Evolutionary conservation across 1,140 invertebrate species (phyloP).

Genomic region (Musca vetustissima): DNA sequence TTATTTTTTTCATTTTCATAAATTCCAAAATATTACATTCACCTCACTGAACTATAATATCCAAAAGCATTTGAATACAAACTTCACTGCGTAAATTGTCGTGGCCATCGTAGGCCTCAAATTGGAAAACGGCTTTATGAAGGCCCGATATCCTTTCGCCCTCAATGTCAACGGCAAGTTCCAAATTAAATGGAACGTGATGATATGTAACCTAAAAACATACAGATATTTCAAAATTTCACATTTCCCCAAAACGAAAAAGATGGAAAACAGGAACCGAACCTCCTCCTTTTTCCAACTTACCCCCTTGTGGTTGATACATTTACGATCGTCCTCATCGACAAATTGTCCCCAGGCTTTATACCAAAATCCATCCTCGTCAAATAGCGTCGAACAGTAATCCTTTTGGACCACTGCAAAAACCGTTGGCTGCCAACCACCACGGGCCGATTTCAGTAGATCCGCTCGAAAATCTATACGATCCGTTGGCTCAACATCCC

Average conservation of each 20-base stretch:
- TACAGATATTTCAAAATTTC: background rate
- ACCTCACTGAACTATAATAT: too few species aligned
- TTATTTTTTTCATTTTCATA: too few species aligned
- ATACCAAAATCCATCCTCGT: constrained; percentile 6
- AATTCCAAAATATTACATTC: too few species aligned
- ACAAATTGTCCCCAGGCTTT: constrained; percentile 3
- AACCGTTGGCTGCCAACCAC: constrained; percentile 5
- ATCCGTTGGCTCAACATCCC: constrained; percentile 3
- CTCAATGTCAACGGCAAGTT: background rate
- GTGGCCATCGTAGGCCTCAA: background rate
- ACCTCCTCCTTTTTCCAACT: background rate
- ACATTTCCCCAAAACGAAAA: too few species aligned
- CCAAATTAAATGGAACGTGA: background rate
- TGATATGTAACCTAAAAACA: background rate
- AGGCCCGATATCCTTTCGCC: background rate
- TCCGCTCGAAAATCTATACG: background rate
- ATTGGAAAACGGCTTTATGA: background rate
- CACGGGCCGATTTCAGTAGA: background rate
- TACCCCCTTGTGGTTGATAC: constrained; percentile 7
- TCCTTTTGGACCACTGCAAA: constrained; percentile 9
- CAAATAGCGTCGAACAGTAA: constrained; percentile 4
- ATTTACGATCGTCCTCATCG: background rate
- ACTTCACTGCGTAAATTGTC: background rate
- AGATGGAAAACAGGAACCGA: too few species aligned
- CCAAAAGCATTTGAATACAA: too few species aligned